Base-by-base conservation (phyloP, 2,113 vertebrate species). In the Scytalopus superciliaris region DNA sequence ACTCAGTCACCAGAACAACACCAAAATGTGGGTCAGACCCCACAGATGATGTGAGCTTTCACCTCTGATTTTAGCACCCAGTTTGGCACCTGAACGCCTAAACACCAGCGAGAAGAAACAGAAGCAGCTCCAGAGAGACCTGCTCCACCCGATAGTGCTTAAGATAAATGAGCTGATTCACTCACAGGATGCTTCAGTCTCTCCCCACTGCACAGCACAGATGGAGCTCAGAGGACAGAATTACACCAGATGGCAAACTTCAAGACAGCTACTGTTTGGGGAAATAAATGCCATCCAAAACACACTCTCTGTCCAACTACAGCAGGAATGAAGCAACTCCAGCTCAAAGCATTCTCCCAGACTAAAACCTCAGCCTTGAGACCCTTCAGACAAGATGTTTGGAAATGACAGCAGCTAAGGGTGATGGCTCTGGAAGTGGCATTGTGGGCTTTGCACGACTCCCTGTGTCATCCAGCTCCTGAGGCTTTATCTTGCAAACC, bases 241-340 rank as follows among this genome's bases (percentile, higher is more conserved):
- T 88, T 55, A 88, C 33, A 96, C 63, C 79, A 86, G 75, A 90
- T 80, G 63, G 85, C 79, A 86, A 97, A 95, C 55, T 88, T 94
- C 81, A 59, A 75, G 56, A 82, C 56, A 87, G 62, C 62, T 91
- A 73, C 74, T 72, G 74, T 56, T 78, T 49, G 50, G 68, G 59
- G 35, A 90, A 90, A 85, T 40, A 37, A 94, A 88, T 83, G 85
- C 83, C 90, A 93, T 74, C 76, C 63, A 90, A 94, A 95, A 90
- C 63, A 91, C 2, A 3, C 1, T 8, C 62, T 73, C 74, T 82
- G 57, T 86, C 73, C 87, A 93, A 30, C 47, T 50, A 30, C 42
- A 57, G 84, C 57, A 87, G 10, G 62, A 91, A 40, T 47, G 47
- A 78, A 82, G 82, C 35, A 85, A 53, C 74, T 79, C 53, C 7